phyloP scores from a whole-genome alignment of 2,113 vertebrate genomes.

The Oncorhynchus kisutch region DNA sequence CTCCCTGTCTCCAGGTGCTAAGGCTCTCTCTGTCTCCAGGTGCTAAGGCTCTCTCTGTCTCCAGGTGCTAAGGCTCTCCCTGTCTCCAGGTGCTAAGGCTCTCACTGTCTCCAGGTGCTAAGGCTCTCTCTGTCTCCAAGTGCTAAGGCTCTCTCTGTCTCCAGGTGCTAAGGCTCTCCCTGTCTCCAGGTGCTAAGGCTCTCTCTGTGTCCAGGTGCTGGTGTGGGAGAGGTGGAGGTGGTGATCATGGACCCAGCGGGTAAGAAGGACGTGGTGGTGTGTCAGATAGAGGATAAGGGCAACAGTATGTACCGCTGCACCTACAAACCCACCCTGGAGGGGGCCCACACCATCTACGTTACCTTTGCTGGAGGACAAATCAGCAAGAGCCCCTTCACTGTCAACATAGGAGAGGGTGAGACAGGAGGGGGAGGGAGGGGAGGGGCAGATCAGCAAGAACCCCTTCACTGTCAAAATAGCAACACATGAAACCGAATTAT shows the following conservation, averaged over 20 bases:
- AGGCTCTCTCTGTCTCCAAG: too few relatives aligned
- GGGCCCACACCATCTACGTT: conserved; percentile 79
- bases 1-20: too few relatives aligned
- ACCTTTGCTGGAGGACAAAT: conserved; percentile 83
- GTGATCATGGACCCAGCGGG: conserved; percentile 81
- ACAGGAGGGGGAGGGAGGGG: neutral
- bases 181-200: too few relatives aligned
- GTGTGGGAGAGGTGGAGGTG: conserved; percentile 83
- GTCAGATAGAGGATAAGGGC: conserved; percentile 82
- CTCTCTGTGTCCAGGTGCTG: conserved; percentile 27
- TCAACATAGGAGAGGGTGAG: conserved; percentile 85
- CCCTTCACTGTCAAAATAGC: conserved; percentile 69
- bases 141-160: too few relatives aligned
- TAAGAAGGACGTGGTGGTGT: conserved; percentile 78
- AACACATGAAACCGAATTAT: too few relatives aligned
- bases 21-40: too few relatives aligned
- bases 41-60: too few relatives aligned
- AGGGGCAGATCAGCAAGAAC: conserved; percentile 81
- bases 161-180: too few relatives aligned
- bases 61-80: too few relatives aligned
- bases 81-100: too few relatives aligned
- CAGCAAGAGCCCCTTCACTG: conserved; percentile 85
- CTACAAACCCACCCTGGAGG: conserved; percentile 84
- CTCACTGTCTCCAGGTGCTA: too few relatives aligned
- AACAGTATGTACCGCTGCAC: conserved; percentile 85